Base-by-base conservation (phyloP, 2,888 invertebrate species). In the Poecilus cupreus region DNA sequence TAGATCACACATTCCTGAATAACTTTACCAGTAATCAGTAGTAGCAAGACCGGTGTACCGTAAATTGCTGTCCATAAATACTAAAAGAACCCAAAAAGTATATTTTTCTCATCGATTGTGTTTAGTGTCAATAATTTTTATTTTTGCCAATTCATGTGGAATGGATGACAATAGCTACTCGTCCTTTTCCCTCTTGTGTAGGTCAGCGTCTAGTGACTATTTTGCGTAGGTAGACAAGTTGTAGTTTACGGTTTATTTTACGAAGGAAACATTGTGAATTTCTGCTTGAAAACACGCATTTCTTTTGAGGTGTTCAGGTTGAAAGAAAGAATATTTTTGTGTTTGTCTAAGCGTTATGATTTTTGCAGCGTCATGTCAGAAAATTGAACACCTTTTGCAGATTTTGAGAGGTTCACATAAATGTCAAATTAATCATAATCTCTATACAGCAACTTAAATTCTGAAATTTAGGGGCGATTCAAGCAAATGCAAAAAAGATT, bases 1-100 rank as follows among this genome's bases (percentile, higher is more conserved):
- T 76, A 76, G 37, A 76, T 54, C 76, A 76, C 76, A 18, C 26
- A 76, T 76, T 76, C 76, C 76, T 75, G 75, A 75, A 75, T 75
- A 51, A 49, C 16, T 76, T 76, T 13, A 20, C 11, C 32, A 49
- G 18, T 37, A 76, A 54, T 54, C 54, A 18, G 51, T 32, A 51
- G 76, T 76, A 76, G 76, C 57, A 18, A 11, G 37, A 76, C 24
- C 20, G 11, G 32, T 57, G 57, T 76, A 51, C 72, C 20, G 46
- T 46, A 43, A 72, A 72, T 60, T 72, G 72, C 13, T 46, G 32
- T 11, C 22, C 22, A 46, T 72, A 72, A 46, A 72, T 46, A 37
- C 20, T 18, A 18, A 20, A 11, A 64, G 1, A 57, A 22, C 22
- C 22, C 26, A 24, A 32, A 60, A 13, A 37, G 39, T 32, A 68